A percentile compares a stretch with the other conserved stretches of the same genome.
phyloP scores from a whole-genome alignment of 2,888 invertebrate genomes.

The Idaea biselata region DNA sequence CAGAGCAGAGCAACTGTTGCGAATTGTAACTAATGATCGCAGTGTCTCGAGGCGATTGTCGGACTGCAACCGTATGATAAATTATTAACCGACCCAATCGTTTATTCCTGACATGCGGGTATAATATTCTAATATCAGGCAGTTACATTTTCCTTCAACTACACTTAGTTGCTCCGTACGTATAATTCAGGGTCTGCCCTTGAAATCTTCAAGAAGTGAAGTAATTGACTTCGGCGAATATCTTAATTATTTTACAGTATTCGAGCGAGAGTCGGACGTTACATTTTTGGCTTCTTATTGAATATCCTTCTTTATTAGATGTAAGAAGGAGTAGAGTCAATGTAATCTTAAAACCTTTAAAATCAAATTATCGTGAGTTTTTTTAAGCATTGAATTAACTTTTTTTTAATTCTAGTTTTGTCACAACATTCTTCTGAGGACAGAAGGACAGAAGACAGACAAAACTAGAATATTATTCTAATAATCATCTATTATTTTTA shows the following conservation, averaged over 20 bases:
- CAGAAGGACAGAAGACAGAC: too few relatives aligned
- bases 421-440: too few relatives aligned
- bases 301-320: neutral
- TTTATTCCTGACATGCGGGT: slow-evolving; percentile 48
- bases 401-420: too few relatives aligned
- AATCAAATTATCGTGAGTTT: too few relatives aligned
- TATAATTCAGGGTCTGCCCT: neutral
- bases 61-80: slow-evolving; percentile 55
- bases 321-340: too few relatives aligned
- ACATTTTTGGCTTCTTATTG: neutral
- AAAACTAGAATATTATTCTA: too few relatives aligned
- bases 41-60: slow-evolving; percentile 51
- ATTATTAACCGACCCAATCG: slow-evolving; percentile 53
- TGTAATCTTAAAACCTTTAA: too few relatives aligned
- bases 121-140: slow-evolving; percentile 36
- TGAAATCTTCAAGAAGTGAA: neutral
- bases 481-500: too few relatives aligned
- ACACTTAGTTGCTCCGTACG: neutral
- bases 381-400: too few relatives aligned
- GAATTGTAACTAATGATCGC: slow-evolving; percentile 63
- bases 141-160: neutral
- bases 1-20: slow-evolving; percentile 61
- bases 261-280: neutral
- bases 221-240: neutral
- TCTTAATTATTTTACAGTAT: neutral